Evolutionary conservation across 2,888 invertebrate genomes (phyloP), one percentile per base, ranked within the genome.

Genomic region (Charanyca ferruginea): DNA sequence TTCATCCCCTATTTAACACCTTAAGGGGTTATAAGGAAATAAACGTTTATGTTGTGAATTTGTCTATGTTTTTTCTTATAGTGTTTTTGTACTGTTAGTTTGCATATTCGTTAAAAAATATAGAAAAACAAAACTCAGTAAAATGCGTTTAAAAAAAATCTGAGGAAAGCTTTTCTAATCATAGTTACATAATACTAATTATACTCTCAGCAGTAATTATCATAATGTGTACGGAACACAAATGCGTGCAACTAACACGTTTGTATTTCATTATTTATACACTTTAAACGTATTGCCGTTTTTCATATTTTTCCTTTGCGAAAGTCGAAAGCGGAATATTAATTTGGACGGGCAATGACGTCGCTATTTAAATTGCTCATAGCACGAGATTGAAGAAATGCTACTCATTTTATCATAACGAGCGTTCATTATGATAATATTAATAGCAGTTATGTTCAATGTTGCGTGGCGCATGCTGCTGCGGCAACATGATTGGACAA

Each of bases 321-420:
- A 89, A 89, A 89, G 88, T 89, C 67, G 87, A 89, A 88, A 89
- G 86, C 85, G 53, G 77, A 75, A 83, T 83, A 77, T 69, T 79
- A 77, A 83, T 83, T 66, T 66, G 68, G 73, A 22, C 58, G 69
- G 62, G 18, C 69, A 72, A 73, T 69, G 71, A 79, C 64, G 73
- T 80, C 23, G 76, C 52, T 73, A 80, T 80, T 78, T 77, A 77
- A 80, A 81, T 77, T 68, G 71, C 55, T 72, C 58, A 53, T 48
- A 64, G 61, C 81, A 83, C 85, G 83, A 83, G 81, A 86, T 73
- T 38, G 38, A 38, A 38, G 38, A 38, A 38, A 38, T 38, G 38
- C 38, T 38, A 38, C 16, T 38, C 13, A 13, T 38, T 38, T 1
- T 38, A 38, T 38, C 38, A 16, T 38, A 38, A 38, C 16, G 38